A percentile compares a stretch with the other conserved stretches of the same genome.
phyloP scores from a whole-genome alignment of 2,888 invertebrate species.

The Allygus modestus region DNA sequence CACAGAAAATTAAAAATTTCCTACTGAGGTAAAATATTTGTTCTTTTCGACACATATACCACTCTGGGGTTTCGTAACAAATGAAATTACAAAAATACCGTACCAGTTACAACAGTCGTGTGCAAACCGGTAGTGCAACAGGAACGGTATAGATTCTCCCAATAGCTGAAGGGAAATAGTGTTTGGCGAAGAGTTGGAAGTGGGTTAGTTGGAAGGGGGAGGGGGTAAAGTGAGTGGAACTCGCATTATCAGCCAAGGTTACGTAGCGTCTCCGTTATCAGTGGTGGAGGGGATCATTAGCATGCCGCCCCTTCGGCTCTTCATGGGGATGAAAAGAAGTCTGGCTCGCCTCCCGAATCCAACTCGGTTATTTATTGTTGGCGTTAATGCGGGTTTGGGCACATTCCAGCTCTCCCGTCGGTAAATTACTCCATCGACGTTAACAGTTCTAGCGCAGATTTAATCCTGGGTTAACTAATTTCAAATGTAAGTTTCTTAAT shows the following conservation, averaged over 20 bases:
- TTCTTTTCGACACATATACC: no score
- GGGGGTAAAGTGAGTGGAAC: not conserved
- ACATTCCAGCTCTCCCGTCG: not conserved
- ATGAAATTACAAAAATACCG: no score
- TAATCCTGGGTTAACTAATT: not conserved
- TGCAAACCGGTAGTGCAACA: no score
- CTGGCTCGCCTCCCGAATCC: not conserved
- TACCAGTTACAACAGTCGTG: no score
- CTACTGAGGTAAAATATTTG: not conserved
- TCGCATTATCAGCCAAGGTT: not conserved
- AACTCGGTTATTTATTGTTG: slow-evolving; percentile 24
- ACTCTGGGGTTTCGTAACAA: no score
- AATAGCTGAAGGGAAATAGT: no score
- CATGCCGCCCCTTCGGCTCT: not conserved
- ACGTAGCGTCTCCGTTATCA: not conserved
- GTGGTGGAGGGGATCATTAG: not conserved
- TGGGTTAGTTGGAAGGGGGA: no score
- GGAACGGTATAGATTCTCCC: no score
- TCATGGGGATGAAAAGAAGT: slow-evolving; percentile 2
- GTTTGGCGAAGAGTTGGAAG: no score
- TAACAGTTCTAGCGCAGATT: not conserved
- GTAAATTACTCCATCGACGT: not conserved
- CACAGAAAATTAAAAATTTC: slow-evolving; percentile 6
- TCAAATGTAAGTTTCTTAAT: no score
- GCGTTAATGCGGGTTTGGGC: slow-evolving; percentile 17